Base-by-base conservation (phyloP, 2,888 invertebrate genomes). In the Noctua pronuba region DNA sequence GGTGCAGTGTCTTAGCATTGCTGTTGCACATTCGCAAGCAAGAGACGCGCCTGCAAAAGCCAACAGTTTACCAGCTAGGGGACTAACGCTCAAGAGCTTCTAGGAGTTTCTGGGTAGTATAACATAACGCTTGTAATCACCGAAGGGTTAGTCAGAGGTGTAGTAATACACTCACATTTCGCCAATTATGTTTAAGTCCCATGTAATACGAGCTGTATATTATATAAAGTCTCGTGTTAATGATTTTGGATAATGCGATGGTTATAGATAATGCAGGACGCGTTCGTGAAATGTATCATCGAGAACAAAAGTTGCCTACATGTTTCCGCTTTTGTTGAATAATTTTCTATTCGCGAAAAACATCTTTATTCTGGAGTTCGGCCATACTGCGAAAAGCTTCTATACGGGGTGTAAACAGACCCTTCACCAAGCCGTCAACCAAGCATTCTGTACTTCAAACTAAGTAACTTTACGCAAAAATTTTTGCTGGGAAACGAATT, bases 1-100 rank as follows among this genome's bases (percentile, higher is more conserved):
- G 99, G 99, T 99, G 67, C 99, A 99, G 94, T 99, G 99, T 94
- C 97, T 99, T 83, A 99, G 99, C 92, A 98, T 99, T 84, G 99
- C 99, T 8, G 98, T 99, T 21, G 99, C 99, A 0, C 98, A 99
- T 93, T 98, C 98, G 0, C 98, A 98, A 89, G 97, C 98, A 0
- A 93, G 97, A 55, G 97, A 97, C 79, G 94, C 94, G 2, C 96
- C 97, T 0, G 96, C 96, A 58, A 97, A 97, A 85, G 96, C 96
- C 31, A 97, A 97, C 90, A 96, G 97, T 58, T 89, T 97, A 80
- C 97, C 97, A 0, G 97, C 97, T 0, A 83, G 97, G 10, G 97
- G 97, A 44, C 94, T 97, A 49, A 97, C 97, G 16, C 93, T 97
- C 71, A 97, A 96, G 88, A 96, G 96, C 88, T 96, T 96, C 84